Percentiles rank a stretch among this genome's conserved stretches.
Conservation (phyloP, 2,797 vertebrate genomes). For the Potorous gilbertii region DNA sequence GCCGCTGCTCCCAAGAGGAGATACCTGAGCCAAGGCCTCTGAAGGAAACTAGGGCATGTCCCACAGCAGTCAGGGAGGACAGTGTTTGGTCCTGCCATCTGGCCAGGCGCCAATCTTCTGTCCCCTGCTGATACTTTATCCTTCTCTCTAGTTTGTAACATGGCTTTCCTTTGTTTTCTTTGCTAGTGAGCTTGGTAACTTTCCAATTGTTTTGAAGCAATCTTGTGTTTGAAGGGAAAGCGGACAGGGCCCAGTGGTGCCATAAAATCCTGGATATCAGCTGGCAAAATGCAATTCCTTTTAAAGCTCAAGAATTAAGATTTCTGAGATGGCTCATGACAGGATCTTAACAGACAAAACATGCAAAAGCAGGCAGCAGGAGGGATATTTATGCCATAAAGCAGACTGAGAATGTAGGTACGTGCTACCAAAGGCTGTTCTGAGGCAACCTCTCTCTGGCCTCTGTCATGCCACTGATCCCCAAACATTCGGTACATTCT, state of each 20-base stretch:
- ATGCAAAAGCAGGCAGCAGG: rapidly evolving
- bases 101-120: rapidly evolving
- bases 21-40: background rate
- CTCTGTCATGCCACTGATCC: rapidly evolving
- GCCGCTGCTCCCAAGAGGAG: background rate
- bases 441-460: slow-evolving; percentile 13
- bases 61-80: background rate
- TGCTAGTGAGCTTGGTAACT: background rate
- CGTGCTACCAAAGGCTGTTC: background rate
- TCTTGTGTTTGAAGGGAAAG: slow-evolving; percentile 28
- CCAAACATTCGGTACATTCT: too few species aligned
- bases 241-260: background rate
- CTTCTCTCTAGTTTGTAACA: rapidly evolving
- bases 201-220: background rate
- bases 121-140: rapidly evolving
- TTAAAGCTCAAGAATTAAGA: background rate
- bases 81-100: rapidly evolving
- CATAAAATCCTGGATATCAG: rapidly evolving
- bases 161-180: background rate
- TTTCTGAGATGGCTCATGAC: background rate
- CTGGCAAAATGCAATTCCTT: background rate
- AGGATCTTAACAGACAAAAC: background rate
- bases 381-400: background rate
- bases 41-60: rapidly evolving
- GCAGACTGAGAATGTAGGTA: background rate